Base-by-base conservation (phyloP, 2,113 vertebrate species). In the Micromys minutus region DNA sequence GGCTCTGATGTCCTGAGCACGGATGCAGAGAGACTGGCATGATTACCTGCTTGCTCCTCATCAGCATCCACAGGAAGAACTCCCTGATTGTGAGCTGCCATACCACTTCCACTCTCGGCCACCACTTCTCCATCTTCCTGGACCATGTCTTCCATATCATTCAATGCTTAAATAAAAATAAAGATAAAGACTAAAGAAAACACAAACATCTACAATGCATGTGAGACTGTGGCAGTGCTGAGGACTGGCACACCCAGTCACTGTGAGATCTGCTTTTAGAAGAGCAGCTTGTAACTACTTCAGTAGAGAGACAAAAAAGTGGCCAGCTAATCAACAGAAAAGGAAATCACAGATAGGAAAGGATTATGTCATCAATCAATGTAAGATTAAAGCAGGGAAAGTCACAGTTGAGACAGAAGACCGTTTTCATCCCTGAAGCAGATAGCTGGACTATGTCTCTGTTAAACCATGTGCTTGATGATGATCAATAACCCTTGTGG, bases 31-130 rank as follows among this genome's bases (percentile, higher is more conserved):
- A 76, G 52, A 31, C 75, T 72, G 67, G 7, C 42, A 39, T 0
- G 45, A 83, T 98, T 98, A 99, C 99, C 99, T 99, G 99, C 99
- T 99, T 99, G 99, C 74, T 99, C 99, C 97, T 99, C 99, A 55
- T 99, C 99, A 10, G 97, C 97, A 75, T 98, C 99, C 98, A 98
- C 98, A 39, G 98, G 98, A 95, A 98, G 94, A 63, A 97, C 88
- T 36, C 98, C 98, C 93, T 98, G 98, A 93, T 97, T 98, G 36
- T 97, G 98, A 47, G 98, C 98, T 0, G 99, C 89, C 21, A 97
- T 76, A 63, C 98, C 98, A 0, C 97, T 97, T 71, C 95, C 98
- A 47, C 93, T 98, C 93, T 98, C 98, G 5, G 98, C 98, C 71
- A 98, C 98, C 47, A 97, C 98, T 75, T 98, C 98, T 75, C 98